Evolutionary conservation across 2,888 invertebrate species (phyloP).

Genomic region (Agonopterix heracliana): DNA sequence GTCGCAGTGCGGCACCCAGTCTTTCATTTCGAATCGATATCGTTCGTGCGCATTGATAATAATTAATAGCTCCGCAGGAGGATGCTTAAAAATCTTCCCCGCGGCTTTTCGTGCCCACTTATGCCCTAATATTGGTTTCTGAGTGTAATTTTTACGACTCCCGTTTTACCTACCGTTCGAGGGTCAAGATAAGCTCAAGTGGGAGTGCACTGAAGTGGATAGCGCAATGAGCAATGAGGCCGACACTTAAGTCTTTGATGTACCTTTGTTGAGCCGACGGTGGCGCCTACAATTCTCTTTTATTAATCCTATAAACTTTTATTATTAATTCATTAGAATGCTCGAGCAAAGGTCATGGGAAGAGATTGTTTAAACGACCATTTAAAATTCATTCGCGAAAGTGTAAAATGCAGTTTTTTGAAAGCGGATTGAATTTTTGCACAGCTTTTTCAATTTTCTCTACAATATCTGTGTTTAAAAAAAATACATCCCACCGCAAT

Average conservation of each 20-base stretch:
- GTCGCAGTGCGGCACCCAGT: slow-evolving; percentile 53
- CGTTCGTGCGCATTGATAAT: slow-evolving; percentile 54
- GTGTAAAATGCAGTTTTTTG: slow-evolving; percentile 40
- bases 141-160: slow-evolving; percentile 68
- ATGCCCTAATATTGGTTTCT: slow-evolving; percentile 46
- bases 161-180: slow-evolving; percentile 63
- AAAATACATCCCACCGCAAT: slow-evolving; percentile 15
- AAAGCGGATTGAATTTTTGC: slow-evolving; percentile 55
- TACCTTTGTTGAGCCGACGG: slow-evolving; percentile 34
- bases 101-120: slow-evolving; percentile 47
- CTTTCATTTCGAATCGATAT: slow-evolving; percentile 64
- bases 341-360: slow-evolving; percentile 41
- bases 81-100: slow-evolving; percentile 34
- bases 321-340: slow-evolving; percentile 41
- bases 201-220: slow-evolving; percentile 46
- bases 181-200: slow-evolving; percentile 63
- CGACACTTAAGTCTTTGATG: slow-evolving; percentile 63
- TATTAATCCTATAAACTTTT: slow-evolving; percentile 47
- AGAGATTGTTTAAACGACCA: slow-evolving; percentile 41
- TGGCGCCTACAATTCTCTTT: slow-evolving; percentile 35
- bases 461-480: slow-evolving; percentile 20
- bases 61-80: slow-evolving; percentile 53
- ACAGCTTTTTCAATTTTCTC: slow-evolving; percentile 38
- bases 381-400: slow-evolving; percentile 51
- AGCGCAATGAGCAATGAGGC: slow-evolving; percentile 38